phyloP scores from a whole-genome alignment of 2,113 vertebrate genomes.

The Nycticorax nycticorax region DNA sequence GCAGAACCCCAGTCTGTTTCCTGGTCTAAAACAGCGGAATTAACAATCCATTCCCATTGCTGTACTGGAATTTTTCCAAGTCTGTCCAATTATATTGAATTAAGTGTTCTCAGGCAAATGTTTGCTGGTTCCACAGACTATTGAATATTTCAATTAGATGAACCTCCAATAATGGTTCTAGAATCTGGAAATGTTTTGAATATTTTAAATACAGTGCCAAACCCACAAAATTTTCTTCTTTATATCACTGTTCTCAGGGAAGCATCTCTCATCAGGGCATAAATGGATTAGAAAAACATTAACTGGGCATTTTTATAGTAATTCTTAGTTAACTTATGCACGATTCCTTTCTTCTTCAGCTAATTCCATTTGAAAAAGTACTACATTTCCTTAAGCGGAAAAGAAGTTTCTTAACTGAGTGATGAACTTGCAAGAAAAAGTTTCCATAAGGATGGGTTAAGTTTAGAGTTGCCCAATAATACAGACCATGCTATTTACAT shows the following conservation, averaged over 20 bases:
- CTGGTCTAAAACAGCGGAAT: not conserved
- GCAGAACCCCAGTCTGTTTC: not conserved
- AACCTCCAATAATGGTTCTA: not conserved
- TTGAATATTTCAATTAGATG: slow-evolving; percentile 12
- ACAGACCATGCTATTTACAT: not conserved
- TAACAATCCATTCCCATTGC: not conserved
- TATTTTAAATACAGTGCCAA: not conserved
- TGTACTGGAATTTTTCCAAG: not conserved
- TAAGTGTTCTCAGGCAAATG: not conserved
- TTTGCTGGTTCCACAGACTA: not conserved
- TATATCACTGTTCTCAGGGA: not conserved
- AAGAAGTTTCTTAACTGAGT: not conserved
- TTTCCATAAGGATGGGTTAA: not conserved
- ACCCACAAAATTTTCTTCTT: not conserved
- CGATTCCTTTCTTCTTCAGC: not conserved
- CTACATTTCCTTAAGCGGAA: not conserved
- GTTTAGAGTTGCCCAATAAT: not conserved
- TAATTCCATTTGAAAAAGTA: not conserved
- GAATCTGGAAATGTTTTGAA: not conserved
- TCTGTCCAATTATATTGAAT: not conserved
- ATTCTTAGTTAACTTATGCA: not conserved
- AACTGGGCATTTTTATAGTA: not conserved
- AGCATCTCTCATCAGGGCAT: not conserved
- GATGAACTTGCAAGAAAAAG: not conserved
- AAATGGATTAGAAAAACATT: not conserved